phyloP scores from a whole-genome alignment of 1,140 invertebrate species.

The Brachionus rubens region DNA sequence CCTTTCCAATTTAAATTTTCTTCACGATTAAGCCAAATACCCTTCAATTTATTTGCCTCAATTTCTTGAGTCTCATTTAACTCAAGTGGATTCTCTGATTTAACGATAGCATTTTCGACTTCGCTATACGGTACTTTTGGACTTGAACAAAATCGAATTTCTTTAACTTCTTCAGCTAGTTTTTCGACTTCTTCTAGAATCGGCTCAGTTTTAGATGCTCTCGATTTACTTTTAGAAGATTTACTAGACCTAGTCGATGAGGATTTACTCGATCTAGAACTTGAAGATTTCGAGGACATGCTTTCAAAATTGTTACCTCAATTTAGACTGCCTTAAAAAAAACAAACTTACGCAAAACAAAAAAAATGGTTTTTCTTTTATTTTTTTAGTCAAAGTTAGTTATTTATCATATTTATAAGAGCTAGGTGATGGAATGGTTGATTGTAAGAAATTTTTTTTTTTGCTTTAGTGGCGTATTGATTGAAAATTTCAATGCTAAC shows the following conservation, averaged over 20 bases:
- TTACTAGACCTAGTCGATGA: background rate
- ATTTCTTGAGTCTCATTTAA: constrained; percentile 11
- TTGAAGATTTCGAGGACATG: constrained; percentile 4
- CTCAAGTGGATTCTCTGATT: background rate
- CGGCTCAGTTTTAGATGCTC: background rate
- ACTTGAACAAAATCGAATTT: constrained; percentile 14
- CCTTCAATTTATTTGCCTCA: background rate
- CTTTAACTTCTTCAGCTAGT: background rate
- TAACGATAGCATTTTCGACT: constrained; percentile 12
- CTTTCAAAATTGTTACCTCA: background rate
- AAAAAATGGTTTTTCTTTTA: background rate
- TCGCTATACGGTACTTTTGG: constrained; percentile 5
- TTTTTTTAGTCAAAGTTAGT: background rate
- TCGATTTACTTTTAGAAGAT: background rate
- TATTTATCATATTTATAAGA: constrained; percentile 41
- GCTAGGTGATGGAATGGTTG: background rate
- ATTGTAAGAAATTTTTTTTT: constrained; percentile 1
- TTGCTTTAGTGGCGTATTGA: constrained; percentile 7
- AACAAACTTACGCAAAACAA: background rate
- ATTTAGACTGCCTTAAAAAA: background rate
- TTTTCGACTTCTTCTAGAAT: background rate
- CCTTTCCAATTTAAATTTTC: constrained; percentile 39
- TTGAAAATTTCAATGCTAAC: constrained; percentile 14
- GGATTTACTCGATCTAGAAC: background rate
- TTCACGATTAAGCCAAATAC: background rate